Conservation (phyloP, 2,888 invertebrate species). For the Belgica antarctica region DNA sequence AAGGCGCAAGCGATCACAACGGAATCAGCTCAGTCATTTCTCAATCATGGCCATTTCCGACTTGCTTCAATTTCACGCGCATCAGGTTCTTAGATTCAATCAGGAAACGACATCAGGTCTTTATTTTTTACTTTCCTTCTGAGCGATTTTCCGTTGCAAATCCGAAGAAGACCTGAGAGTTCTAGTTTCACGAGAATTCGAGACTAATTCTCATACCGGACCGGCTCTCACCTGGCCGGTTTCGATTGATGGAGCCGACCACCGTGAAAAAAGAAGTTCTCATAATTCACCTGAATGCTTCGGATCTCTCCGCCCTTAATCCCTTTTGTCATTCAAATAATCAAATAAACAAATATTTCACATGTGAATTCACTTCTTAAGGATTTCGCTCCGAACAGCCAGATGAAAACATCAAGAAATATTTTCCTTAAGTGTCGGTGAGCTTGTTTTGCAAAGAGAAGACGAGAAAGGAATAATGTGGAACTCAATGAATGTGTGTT, state of each 20-base stretch:
- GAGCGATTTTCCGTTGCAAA: background rate
- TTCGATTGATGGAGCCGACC: slow-evolving; percentile 40
- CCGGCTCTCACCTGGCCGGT: background rate
- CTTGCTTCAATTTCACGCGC: background rate
- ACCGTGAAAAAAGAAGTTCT: slow-evolving; percentile 28
- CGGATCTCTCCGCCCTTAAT: slow-evolving; percentile 37
- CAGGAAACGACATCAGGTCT: background rate
- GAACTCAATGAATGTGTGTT: slow-evolving; percentile 27
- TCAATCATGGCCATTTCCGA: no score
- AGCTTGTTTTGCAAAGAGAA: slow-evolving; percentile 31
- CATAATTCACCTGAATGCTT: slow-evolving; percentile 42
- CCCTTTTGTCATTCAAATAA: slow-evolving; percentile 42
- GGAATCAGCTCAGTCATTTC: no score
- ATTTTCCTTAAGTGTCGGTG: slow-evolving; percentile 39
- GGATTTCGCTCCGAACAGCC: background rate
- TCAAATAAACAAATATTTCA: slow-evolving; percentile 28
- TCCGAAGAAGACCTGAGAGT: background rate
- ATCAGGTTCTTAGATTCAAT: background rate
- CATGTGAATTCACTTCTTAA: slow-evolving; percentile 28
- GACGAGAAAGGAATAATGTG: background rate
- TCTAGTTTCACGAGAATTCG: background rate
- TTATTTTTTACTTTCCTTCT: background rate
- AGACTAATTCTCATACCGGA: background rate
- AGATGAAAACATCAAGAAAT: slow-evolving; percentile 39
- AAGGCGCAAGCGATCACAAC: background rate